Evolutionary conservation across 2,113 vertebrate genomes (phyloP).

Genomic region (Pomatostomus ruficeps): DNA sequence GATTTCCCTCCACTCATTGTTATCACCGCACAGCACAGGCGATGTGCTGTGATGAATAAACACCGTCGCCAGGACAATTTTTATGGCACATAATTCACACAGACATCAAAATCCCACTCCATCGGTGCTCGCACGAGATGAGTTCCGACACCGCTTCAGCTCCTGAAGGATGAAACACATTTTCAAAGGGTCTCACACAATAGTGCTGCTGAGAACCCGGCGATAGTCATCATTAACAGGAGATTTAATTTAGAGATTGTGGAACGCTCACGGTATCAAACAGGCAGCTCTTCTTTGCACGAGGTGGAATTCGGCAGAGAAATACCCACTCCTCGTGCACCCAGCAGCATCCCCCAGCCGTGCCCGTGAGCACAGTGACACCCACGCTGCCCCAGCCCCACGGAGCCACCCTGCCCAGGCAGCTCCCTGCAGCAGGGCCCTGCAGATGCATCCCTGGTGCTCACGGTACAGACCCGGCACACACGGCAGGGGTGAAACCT

Average conservation of each 20-base stretch:
- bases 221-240: constrained; percentile 30
- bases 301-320: not conserved
- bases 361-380: not conserved
- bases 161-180: not conserved
- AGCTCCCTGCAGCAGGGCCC: fast-evolving
- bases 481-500: fast-evolving
- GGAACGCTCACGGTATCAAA: not conserved
- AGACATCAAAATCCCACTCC: not conserved
- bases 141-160: not conserved
- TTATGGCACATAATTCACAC: not conserved
- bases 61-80: not conserved
- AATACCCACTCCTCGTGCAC: not conserved
- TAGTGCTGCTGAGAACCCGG: not conserved
- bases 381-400: not conserved
- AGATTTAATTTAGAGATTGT: constrained; percentile 41
- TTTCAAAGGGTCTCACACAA: not conserved
- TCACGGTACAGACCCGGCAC: not conserved
- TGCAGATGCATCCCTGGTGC: fast-evolving
- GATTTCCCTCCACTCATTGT: not conserved
- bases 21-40: not conserved
- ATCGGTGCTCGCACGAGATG: not conserved
- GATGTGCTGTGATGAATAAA: not conserved
- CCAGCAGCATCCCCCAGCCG: too few species aligned
- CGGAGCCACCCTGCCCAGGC: fast-evolving
- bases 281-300: not conserved